Evolutionary conservation across 2,797 vertebrate genomes (phyloP), one percentile per base, ranked within the genome.

Genomic region (Eptatretus atami): DNA sequence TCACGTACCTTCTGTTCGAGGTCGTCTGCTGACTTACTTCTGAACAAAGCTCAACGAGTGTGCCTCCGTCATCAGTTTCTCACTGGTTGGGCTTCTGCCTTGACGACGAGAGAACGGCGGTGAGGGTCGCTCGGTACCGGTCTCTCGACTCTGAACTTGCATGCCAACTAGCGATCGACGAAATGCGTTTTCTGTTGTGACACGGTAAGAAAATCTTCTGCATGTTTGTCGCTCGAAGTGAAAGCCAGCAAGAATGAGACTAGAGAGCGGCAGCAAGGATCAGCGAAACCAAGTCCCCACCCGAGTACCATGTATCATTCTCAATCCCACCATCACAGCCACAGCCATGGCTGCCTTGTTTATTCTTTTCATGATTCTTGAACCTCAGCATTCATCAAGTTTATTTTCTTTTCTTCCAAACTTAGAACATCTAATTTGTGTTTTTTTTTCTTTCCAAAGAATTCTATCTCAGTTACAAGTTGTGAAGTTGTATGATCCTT

Each of bases 231-330:
- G 63, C 93, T 86, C 0, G 92, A 86, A 1, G 88, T 96, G 86
- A 92, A 24, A 93, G 76, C 88, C 88, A 93, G 88, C 84, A 66
- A 92, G 68, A 65, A 83, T 69, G 54, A 96, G 74, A 3, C 84
- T 84, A 71, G 87, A 94, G 73, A 68, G 82, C 78, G 66, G 79
- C 67, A n/a, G 79, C 67, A 0, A 83, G 81, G 1, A 78, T 80
- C 24, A 76, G 77, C 65, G 81, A n/a, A 77, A 0, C 79, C 82
- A 66, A 83, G 82, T 87, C 87, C 15, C 80, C 78, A 64, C 81
- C 86, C 68, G 15, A 12, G 55, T 24, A 15, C 55, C 15, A n/a
- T 15, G 55, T 24, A 31, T 31, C 31, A 31, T 31, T 6, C 31
- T 3, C 31, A 31, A n/a, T n/a, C n/a, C n/a, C n/a, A 6, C 31